These are phyloP conservation scores for Echinometra lucunter DNA, from an alignment of 53 echinoderm and acorn worm genomes.

Conservation along the genomic window DNA sequence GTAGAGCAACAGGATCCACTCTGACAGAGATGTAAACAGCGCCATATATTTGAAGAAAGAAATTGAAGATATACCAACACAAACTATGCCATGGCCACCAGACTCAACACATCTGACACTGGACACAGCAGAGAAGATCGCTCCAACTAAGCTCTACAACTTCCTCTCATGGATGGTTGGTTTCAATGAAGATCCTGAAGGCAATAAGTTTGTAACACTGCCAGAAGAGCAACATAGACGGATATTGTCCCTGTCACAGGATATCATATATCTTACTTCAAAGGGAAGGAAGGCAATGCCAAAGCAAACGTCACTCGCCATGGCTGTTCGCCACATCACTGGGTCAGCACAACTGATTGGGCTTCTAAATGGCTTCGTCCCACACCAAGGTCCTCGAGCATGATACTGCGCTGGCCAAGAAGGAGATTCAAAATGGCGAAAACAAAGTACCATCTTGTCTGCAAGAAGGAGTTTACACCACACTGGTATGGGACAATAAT, in stretches of 20 bases:
- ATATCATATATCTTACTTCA: constrained; percentile 81
- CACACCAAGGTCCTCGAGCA: constrained; percentile 78
- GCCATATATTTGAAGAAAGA: constrained; percentile 67
- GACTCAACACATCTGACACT: no score
- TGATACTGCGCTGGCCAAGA: constrained; percentile 75
- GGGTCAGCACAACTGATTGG: constrained; percentile 87
- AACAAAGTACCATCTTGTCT: no score
- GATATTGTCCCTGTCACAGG: constrained; percentile 75
- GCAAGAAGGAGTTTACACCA: no score
- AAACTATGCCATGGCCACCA: no score
- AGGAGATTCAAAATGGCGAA: constrained; percentile 56
- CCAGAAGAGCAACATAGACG: constrained; percentile 62
- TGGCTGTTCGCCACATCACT: constrained; percentile 80
- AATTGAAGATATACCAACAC: no score
- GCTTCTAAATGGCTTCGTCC: constrained; percentile 71
- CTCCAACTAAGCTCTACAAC: no score
- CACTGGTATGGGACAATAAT: no score
- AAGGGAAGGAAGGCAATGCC: constrained; percentile 79
- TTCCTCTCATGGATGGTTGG: no score
- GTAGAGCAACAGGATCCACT: constrained; percentile 63
- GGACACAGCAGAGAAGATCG: no score
- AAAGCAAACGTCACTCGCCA: constrained; percentile 78
- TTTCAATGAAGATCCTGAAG: constrained; percentile 75
- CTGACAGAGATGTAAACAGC: constrained; percentile 61
- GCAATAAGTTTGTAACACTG: constrained; percentile 59